Conservation (phyloP, 2,797 vertebrate species). For the Coranthus polyacanthus region DNA sequence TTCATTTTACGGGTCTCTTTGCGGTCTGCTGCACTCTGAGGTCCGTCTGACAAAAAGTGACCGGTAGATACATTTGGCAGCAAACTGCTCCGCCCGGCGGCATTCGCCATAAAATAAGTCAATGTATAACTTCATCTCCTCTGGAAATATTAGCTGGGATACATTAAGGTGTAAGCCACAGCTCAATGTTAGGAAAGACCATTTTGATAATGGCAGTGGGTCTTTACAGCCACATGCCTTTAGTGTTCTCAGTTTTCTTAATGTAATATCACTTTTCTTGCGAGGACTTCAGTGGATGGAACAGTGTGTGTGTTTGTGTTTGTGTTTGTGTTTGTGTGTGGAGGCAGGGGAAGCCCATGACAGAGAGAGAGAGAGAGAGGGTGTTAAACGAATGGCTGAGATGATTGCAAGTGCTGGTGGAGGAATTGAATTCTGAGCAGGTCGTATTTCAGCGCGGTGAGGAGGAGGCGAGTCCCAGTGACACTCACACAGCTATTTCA, state of each 20-base stretch:
- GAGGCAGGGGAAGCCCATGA: conserved; percentile 33
- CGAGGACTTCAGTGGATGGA: conserved; percentile 8
- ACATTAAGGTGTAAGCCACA: conserved; percentile 19
- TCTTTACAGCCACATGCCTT: conserved; percentile 7
- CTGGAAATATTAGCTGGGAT: conserved; percentile 48
- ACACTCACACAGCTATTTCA: conserved; percentile 5
- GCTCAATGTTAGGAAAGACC: conserved; percentile 1
- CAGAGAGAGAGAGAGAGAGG: conserved; percentile 36
- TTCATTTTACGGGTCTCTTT: conserved; percentile 29
- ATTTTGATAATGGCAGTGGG: conserved; percentile 24
- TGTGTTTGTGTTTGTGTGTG: conserved; percentile 12
- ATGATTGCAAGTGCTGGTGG: conserved; percentile 66
- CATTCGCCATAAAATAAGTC: conserved; percentile 18
- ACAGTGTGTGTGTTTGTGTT: background rate
- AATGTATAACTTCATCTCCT: conserved; percentile 32
- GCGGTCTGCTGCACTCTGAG: conserved; percentile 9
- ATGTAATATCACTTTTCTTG: conserved; percentile 55
- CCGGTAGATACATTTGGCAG: conserved; percentile 34
- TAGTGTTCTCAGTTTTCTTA: conserved; percentile 34
- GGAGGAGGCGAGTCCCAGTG: conserved; percentile 2
- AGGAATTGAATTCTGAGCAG: conserved; percentile 68
- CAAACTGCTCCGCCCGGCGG: too few relatives aligned
- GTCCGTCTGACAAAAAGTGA: too few relatives aligned
- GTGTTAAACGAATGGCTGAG: conserved; percentile 68
- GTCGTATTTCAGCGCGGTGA: conserved; percentile 64